Conservation (phyloP, 2,888 invertebrate genomes). For the Cremastobaeus sp. region DNA sequence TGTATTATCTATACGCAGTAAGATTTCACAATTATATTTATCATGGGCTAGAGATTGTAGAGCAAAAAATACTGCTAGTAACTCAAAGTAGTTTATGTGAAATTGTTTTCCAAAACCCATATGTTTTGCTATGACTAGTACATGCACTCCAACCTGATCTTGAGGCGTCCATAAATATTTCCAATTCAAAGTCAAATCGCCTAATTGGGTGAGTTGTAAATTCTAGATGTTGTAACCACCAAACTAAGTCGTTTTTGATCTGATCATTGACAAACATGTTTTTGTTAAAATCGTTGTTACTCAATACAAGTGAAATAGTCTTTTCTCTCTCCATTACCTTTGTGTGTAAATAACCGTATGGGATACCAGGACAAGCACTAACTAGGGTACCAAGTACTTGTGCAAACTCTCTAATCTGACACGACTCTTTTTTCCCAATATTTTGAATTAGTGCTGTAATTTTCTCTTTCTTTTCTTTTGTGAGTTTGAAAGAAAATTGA, state of each 20-base stretch:
- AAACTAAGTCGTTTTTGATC: slow-evolving; percentile 1
- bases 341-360: slow-evolving; percentile 24
- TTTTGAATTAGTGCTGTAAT: slow-evolving; percentile 15
- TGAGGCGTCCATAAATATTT: slow-evolving; percentile 22
- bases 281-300: slow-evolving; percentile 19
- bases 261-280: background rate
- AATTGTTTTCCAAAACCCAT: slow-evolving; percentile 25
- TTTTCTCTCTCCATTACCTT: slow-evolving; percentile 18
- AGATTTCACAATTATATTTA: background rate
- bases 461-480: slow-evolving; percentile 26
- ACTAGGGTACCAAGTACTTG: slow-evolving; percentile 39
- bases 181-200: background rate
- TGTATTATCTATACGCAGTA: background rate
- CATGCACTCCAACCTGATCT: slow-evolving; percentile 18
- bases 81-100: too few species aligned
- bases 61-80: slow-evolving; percentile 16
- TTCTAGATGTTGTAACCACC: slow-evolving; percentile 30
- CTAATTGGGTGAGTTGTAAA: too few species aligned
- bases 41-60: slow-evolving; percentile 9
- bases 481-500: slow-evolving; percentile 9
- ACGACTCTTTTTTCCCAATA: background rate
- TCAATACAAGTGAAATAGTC: slow-evolving; percentile 7
- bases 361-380: slow-evolving; percentile 27
- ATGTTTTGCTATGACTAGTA: background rate
- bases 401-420: slow-evolving; percentile 33